phyloP scores from a whole-genome alignment of 2,888 invertebrate genomes.

The Mythimna albipuncta region DNA sequence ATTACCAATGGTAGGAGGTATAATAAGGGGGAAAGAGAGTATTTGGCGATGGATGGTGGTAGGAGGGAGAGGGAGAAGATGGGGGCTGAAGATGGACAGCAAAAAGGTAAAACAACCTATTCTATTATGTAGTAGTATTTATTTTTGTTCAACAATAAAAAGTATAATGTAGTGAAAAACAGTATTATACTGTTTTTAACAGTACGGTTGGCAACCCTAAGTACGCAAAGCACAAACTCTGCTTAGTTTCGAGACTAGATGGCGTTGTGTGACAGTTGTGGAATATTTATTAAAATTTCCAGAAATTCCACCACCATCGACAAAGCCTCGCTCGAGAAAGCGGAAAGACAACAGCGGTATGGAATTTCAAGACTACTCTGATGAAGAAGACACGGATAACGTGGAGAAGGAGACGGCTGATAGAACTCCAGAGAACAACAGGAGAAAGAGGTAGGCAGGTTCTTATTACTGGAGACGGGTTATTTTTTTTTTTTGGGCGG shows the following conservation, averaged over 20 bases:
- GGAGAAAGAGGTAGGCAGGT: conserved; percentile 54
- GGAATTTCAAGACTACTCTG: conserved; percentile 58
- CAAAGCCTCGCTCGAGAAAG: conserved; percentile 11
- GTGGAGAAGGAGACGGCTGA: conserved; percentile 41
- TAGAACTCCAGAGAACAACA: conserved; percentile 38
- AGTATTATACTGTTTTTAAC: too few species aligned
- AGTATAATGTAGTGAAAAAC: too few species aligned
- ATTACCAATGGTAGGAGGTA: conserved; percentile 28
- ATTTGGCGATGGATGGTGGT: conserved; percentile 1
- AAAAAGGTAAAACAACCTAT: conserved; percentile 34
- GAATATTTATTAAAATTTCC: conserved; percentile 3
- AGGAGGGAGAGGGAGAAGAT: conserved; percentile 19
- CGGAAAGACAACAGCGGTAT: conserved; percentile 55
- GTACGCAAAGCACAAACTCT: too few species aligned
- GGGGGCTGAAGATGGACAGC: not conserved
- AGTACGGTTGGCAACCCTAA: too few species aligned
- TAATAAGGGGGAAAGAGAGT: conserved; percentile 24
- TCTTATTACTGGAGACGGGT: too few species aligned
- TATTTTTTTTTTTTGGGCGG: too few species aligned
- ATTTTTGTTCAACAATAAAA: too few species aligned
- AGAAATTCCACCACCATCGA: conserved; percentile 27
- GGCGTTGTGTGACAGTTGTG: too few species aligned
- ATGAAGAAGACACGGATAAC: conserved; percentile 55
- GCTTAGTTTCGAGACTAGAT: too few species aligned
- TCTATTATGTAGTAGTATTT: too few species aligned